Percentiles rank a stretch among this genome's conserved stretches.
phyloP scores from a whole-genome alignment of 1,140 invertebrate genomes.

The Phymastichus coffea region DNA sequence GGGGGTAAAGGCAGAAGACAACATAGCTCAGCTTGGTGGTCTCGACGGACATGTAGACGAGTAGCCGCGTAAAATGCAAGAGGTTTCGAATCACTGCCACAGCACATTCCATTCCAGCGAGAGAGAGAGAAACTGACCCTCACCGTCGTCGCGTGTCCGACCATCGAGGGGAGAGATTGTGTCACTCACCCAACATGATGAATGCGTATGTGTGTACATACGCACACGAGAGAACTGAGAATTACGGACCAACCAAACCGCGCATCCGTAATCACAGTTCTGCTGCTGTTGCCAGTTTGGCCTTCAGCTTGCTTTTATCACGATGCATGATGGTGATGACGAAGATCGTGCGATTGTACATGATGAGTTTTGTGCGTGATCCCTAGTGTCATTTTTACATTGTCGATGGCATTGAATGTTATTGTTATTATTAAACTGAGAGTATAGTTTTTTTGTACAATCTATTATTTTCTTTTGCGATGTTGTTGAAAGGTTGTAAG shows the following conservation, averaged over 20 bases:
- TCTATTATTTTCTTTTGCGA: too few relatives aligned
- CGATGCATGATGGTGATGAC: conserved; percentile 15
- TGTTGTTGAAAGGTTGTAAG: too few relatives aligned
- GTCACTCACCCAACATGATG: conserved; percentile 1
- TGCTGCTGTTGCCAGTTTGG: conserved; percentile 22
- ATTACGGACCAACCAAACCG: conserved; percentile 41
- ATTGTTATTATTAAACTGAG: too few relatives aligned
- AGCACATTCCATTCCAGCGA: conserved; percentile 50
- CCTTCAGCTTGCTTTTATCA: conserved; percentile 26
- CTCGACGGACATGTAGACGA: conserved; percentile 24
- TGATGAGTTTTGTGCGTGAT: too few relatives aligned
- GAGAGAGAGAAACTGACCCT: conserved; percentile 32
- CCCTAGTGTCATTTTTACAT: too few relatives aligned
- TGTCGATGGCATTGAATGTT: too few relatives aligned
- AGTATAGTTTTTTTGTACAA: too few relatives aligned
- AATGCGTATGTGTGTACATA: conserved; percentile 32
- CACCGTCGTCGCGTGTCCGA: conserved; percentile 38
- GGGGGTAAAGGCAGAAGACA: background rate
- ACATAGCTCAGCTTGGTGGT: conserved; percentile 39
- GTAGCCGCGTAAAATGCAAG: conserved; percentile 3
- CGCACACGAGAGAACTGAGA: conserved; percentile 25
- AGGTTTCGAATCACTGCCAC: conserved; percentile 50
- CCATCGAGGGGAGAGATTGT: conserved; percentile 47
- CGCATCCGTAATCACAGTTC: conserved; percentile 44
- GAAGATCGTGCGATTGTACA: too few relatives aligned